Base-by-base conservation (phyloP, 2,797 vertebrate species). In the Mionectes olivaceus region DNA sequence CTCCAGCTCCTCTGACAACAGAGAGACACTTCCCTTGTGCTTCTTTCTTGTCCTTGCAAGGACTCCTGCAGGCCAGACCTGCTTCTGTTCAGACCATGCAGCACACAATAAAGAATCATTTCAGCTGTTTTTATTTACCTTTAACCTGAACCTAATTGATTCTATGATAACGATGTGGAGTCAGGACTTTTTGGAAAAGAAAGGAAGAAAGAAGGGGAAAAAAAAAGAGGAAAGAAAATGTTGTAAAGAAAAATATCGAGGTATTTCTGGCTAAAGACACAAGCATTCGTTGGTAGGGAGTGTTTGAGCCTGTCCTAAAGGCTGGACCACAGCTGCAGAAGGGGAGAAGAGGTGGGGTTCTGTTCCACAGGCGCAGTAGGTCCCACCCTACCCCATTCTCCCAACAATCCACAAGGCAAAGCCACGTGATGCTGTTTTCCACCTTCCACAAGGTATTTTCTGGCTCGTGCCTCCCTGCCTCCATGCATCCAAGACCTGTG, bases 151-250 rank as follows among this genome's bases (percentile, higher is more conserved):
- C 8, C 32, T 32, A 25, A 18, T 9, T n/a, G 15, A 18, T 64
- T 64, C 41, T 46, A 22, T n/a, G 22, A 24, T 3, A 7, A 12
- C 11, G 30, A 32, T 46, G 22, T 17, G 18, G 41, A 52, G 22
- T 23, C 52, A 24, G 33, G 28, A 33, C 18, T 64, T 70, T 8
- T 4, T 0, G 3, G 8, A 9, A 19, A 39, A 32, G 18, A 22
- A 3, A 9, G 21, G 3, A 7, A 4, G 3, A 3, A 1, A 8
- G 13, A 6, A 11, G 13, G 5, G 5, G 13, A 17, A 5, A 7
- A 4, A 10, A 16, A 4, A 3, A 17, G 11, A 5, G 0, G 11
- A 11, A 14, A 1, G 2, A 13, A 33, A 8, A 18, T 9, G 1
- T 5, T 33, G 3, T 3, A 9, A 7, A 19, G 1, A 6, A 25